Evolutionary conservation across 1,140 invertebrate genomes (phyloP).

Genomic region (Steinernema khuongi): DNA sequence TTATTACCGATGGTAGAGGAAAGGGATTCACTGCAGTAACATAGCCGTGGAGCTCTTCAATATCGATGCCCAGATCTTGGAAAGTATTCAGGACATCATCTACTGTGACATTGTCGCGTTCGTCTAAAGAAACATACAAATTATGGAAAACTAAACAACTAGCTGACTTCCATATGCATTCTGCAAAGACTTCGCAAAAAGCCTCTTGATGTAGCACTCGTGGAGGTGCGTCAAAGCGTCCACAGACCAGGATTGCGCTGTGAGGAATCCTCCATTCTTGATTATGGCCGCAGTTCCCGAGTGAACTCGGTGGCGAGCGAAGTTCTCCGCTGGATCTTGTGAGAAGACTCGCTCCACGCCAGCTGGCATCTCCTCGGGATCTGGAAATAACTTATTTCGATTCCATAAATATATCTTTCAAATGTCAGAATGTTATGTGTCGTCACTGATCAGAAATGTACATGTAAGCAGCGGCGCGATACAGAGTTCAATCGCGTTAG

Average conservation of each 20-base stretch:
- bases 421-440: no score
- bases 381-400: neutral
- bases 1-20: neutral
- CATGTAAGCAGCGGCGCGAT: no score
- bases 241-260: neutral
- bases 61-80: neutral
- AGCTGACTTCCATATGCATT: neutral
- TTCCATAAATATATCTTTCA: no score
- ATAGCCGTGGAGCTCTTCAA: neutral
- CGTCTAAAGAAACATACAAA: no score
- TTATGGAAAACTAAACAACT: neutral
- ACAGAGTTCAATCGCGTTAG: no score
- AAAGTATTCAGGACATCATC: neutral
- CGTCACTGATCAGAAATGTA: no score
- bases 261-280: neutral
- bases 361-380: neutral
- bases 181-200: neutral
- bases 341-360: neutral
- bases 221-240: neutral
- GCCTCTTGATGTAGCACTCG: neutral
- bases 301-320: neutral
- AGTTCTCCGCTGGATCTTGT: neutral
- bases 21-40: neutral
- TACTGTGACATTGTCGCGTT: neutral
- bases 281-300: neutral